These are phyloP conservation scores for Eledone cirrhosa DNA, from an alignment of 2,888 invertebrate species.

Conservation along the genomic window DNA sequence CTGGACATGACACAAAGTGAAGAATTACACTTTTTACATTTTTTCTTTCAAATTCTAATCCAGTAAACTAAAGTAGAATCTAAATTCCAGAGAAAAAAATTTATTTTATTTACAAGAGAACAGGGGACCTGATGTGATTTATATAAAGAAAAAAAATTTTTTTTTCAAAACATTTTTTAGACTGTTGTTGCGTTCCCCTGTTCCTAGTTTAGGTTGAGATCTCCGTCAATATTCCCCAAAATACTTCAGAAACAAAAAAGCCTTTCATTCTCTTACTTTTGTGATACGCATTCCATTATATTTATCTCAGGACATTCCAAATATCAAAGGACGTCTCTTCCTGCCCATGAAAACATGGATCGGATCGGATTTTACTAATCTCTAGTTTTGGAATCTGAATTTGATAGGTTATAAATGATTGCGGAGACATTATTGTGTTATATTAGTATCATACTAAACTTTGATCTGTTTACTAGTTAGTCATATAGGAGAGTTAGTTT, in stretches of 20 bases:
- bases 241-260: conserved; percentile 20
- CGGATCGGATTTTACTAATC: conserved; percentile 11
- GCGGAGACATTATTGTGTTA: conserved; percentile 25
- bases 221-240: conserved; percentile 14
- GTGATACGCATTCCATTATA: conserved; percentile 18
- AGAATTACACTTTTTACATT: conserved; percentile 22
- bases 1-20: neutral
- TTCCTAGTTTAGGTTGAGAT: conserved; percentile 23
- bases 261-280: conserved; percentile 26
- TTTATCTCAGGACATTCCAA: conserved; percentile 26
- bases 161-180: neutral
- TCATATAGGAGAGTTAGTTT: too few relatives aligned
- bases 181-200: conserved; percentile 23
- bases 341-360: conserved; percentile 7
- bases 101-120: conserved; percentile 10
- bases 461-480: too few relatives aligned
- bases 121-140: conserved; percentile 15
- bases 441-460: neutral
- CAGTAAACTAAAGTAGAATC: conserved; percentile 27
- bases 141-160: neutral
- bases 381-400: conserved; percentile 25
- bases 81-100: conserved; percentile 22
- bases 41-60: conserved; percentile 28
- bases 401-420: conserved; percentile 27
- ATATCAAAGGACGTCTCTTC: conserved; percentile 24